These are phyloP conservation scores for Drosophila infuscata DNA, from an alignment of 2,888 invertebrate genomes.

Conservation along the genomic window DNA sequence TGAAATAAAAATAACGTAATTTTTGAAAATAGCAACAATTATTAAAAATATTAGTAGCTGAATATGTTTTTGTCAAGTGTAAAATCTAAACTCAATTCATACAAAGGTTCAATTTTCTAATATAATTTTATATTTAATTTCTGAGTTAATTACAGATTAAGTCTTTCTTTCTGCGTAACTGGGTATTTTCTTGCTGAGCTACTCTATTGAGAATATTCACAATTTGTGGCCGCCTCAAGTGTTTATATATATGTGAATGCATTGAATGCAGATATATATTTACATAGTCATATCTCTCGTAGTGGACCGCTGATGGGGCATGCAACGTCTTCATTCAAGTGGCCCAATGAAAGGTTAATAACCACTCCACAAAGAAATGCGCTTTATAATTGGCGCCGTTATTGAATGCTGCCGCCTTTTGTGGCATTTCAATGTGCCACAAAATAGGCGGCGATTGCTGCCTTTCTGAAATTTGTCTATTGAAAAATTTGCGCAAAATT, in stretches of 20 bases:
- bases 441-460: slow-evolving; percentile 46
- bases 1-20: background rate
- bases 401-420: slow-evolving; percentile 25
- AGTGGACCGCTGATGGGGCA: slow-evolving; percentile 42
- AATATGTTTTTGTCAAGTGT: background rate
- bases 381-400: slow-evolving; percentile 56
- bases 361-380: slow-evolving; percentile 72
- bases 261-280: slow-evolving; percentile 27
- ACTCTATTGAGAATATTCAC: too few species aligned
- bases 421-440: slow-evolving; percentile 33
- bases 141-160: background rate
- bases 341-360: slow-evolving; percentile 77
- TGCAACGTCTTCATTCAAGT: slow-evolving; percentile 58
- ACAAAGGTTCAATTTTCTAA: background rate
- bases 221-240: slow-evolving; percentile 41
- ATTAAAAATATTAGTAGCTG: background rate
- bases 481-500: slow-evolving; percentile 34
- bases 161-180: background rate
- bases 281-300: slow-evolving; percentile 18
- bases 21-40: background rate
- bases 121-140: background rate
- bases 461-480: slow-evolving; percentile 23
- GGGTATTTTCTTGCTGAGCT: background rate
- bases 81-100: background rate
- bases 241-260: slow-evolving; percentile 27